These are phyloP conservation scores for Falcaria lacertinaria DNA, from an alignment of 2,888 invertebrate species.

Conservation along the genomic window DNA sequence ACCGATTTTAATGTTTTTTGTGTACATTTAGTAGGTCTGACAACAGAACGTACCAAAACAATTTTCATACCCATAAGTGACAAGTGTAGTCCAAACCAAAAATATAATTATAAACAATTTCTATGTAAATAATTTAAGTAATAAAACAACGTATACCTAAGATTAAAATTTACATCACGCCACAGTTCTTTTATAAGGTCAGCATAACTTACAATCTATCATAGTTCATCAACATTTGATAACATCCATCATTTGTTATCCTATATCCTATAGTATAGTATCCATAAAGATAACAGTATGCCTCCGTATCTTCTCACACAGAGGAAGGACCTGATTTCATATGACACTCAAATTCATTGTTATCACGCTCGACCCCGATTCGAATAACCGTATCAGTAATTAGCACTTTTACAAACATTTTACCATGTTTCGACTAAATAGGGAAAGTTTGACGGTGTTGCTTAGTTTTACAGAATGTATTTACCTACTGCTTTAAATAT, in stretches of 20 bases:
- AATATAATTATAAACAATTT: too few species aligned
- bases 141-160: too few species aligned
- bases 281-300: not conserved
- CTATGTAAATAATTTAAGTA: too few species aligned
- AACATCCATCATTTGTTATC: not conserved
- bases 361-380: constrained; percentile 8
- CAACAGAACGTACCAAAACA: too few species aligned
- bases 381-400: constrained; percentile 18
- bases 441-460: constrained; percentile 14
- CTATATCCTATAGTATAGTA: too few species aligned
- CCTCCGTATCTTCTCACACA: not conserved
- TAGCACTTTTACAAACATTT: constrained; percentile 15
- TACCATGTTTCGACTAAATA: constrained; percentile 9
- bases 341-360: not conserved
- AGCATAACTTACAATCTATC: not conserved
- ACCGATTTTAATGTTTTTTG: too few species aligned
- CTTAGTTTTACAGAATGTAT: not conserved
- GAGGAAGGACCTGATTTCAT: not conserved
- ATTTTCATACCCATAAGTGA: too few species aligned
- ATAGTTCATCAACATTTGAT: not conserved
- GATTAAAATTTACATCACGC: too few species aligned
- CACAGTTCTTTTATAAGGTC: not conserved
- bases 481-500: too few species aligned
- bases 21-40: too few species aligned
- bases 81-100: too few species aligned